Conservation (phyloP, 2,888 invertebrate species). For the Dasypogon diadema region DNA sequence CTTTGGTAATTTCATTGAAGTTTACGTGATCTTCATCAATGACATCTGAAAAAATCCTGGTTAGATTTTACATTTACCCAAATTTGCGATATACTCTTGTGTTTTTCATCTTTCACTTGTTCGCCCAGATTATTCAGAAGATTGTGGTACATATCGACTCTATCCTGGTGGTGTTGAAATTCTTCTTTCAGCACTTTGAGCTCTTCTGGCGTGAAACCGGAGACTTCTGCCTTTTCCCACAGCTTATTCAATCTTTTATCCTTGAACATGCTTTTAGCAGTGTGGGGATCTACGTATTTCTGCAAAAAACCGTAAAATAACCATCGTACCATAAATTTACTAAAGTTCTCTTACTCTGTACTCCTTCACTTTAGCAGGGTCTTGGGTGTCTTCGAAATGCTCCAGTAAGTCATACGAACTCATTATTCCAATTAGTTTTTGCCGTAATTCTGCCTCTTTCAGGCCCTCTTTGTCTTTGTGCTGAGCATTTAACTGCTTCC, state of each 20-base stretch:
- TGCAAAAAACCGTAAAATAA: slow-evolving; percentile 53
- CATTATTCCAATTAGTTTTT: slow-evolving; percentile 86
- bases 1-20: slow-evolving; percentile 78
- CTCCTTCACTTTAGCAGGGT: slow-evolving; percentile 69
- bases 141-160: slow-evolving; percentile 89
- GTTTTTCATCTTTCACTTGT: slow-evolving; percentile 70
- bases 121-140: slow-evolving; percentile 79
- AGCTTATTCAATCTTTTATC: slow-evolving; percentile 91
- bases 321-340: too few relatives aligned
- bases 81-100: slow-evolving; percentile 76
- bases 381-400: slow-evolving; percentile 79
- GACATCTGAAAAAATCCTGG: slow-evolving; percentile 77
- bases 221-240: slow-evolving; percentile 89
- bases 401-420: slow-evolving; percentile 83
- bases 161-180: slow-evolving; percentile 91
- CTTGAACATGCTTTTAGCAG: slow-evolving; percentile 83
- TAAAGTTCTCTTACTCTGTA: slow-evolving; percentile 64
- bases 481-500: slow-evolving; percentile 84
- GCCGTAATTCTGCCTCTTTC: slow-evolving; percentile 83
- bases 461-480: slow-evolving; percentile 89
- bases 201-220: slow-evolving; percentile 90
- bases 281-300: slow-evolving; percentile 69
- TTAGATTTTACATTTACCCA: slow-evolving; percentile 2
- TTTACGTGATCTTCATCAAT: slow-evolving; percentile 79
- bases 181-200: slow-evolving; percentile 86